Evolutionary conservation across 1,140 invertebrate species (phyloP).

Genomic region (Macrobrachium rosenbergii): DNA sequence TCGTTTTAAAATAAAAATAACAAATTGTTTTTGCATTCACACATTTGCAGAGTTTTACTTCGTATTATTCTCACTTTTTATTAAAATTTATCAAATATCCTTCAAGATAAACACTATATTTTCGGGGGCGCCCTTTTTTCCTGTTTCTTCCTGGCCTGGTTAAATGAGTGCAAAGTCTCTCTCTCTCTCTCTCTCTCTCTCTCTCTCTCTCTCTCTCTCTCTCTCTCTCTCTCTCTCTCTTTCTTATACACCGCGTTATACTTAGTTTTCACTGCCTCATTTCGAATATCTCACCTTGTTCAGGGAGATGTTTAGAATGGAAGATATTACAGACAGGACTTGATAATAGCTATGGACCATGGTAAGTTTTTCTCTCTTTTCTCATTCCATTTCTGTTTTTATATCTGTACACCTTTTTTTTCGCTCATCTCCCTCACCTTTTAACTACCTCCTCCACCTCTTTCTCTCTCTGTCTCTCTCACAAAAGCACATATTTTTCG

Average conservation of each 20-base stretch:
- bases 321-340: too few species aligned
- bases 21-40: too few species aligned
- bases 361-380: background rate
- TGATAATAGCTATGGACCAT: too few species aligned
- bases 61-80: too few species aligned
- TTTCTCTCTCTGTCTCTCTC: slow-evolving; percentile 16
- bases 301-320: too few species aligned
- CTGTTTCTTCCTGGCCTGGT: too few species aligned
- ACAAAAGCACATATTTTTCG: background rate
- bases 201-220: slow-evolving; percentile 25
- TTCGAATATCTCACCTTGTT: background rate
- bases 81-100: too few species aligned
- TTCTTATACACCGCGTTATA: background rate
- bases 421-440: background rate
- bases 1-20: too few species aligned
- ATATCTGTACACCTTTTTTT: background rate
- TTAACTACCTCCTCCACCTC: background rate
- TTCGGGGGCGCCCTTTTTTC: too few species aligned
- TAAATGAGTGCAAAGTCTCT: background rate
- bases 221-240: slow-evolving; percentile 8
- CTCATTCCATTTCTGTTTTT: background rate
- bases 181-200: slow-evolving; percentile 14
- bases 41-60: too few species aligned
- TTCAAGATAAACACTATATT: too few species aligned
- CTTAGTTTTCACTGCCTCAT: background rate